Evolutionary conservation across 2,113 vertebrate species (phyloP).

Genomic region (Pangasianodon hypophthalmus): DNA sequence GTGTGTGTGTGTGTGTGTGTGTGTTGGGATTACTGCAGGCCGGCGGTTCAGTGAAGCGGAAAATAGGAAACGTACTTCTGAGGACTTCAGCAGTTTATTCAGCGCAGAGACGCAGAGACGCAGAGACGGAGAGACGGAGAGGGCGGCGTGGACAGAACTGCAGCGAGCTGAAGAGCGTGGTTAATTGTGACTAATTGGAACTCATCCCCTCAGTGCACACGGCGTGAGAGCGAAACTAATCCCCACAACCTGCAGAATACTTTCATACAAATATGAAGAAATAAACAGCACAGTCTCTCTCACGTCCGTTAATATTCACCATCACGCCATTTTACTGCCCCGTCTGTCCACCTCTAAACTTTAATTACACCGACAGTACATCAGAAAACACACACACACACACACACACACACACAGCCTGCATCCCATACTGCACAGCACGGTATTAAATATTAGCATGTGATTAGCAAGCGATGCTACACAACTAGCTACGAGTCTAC

Average conservation of each 20-base stretch:
- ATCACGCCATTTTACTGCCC: background rate
- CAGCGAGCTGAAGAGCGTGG: constrained; percentile 14
- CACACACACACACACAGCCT: background rate
- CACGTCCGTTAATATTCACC: background rate
- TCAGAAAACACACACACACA: background rate
- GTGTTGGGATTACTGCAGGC: constrained; percentile 77
- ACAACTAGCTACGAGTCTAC: too few relatives aligned
- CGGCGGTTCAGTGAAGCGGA: constrained; percentile 75
- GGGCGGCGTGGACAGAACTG: constrained; percentile 65
- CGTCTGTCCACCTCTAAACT: background rate
- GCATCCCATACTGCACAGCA: too few relatives aligned
- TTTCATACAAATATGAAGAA: background rate
- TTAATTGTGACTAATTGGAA: constrained; percentile 69
- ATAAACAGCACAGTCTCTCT: background rate
- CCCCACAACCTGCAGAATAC: background rate
- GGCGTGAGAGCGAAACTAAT: constrained; percentile 17
- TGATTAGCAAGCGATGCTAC: too few relatives aligned
- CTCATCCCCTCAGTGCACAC: constrained; percentile 59
- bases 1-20: constrained; percentile 21
- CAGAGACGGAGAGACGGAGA: constrained; percentile 3
- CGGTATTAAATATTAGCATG: too few relatives aligned
- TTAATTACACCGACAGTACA: background rate
- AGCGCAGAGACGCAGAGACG: constrained; percentile 17
- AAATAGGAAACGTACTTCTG: constrained; percentile 74
- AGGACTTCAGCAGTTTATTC: constrained; percentile 66